Conservation (phyloP, 2,797 vertebrate species). For the Brachyrhaphis roseni region DNA sequence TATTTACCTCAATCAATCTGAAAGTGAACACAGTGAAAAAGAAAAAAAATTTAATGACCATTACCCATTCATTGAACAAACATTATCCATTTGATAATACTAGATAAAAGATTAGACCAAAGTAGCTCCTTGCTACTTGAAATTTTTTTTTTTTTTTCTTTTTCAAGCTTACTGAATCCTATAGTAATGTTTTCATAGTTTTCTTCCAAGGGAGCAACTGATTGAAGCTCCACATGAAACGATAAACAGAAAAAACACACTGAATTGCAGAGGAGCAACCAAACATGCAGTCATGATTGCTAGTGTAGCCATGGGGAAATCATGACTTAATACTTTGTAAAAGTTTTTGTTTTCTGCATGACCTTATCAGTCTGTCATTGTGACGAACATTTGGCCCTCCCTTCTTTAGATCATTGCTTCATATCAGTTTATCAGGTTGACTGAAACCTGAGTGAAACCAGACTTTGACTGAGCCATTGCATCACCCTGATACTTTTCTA, state of each 20-base stretch:
- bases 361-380: neutral
- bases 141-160: too few relatives aligned
- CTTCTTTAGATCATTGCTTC: neutral
- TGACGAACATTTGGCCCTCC: neutral
- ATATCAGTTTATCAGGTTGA: neutral
- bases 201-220: neutral
- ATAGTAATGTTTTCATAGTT: neutral
- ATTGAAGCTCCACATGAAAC: neutral
- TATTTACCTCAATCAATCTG: neutral
- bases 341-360: neutral
- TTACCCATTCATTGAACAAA: neutral
- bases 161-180: neutral
- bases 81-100: neutral
- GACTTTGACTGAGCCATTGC: neutral
- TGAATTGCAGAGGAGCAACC: neutral
- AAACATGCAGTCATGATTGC: conserved; percentile 5
- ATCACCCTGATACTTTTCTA: neutral
- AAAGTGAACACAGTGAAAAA: neutral
- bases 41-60: neutral
- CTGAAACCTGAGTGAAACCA: conserved; percentile 1
- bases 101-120: neutral
- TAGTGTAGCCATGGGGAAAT: neutral
- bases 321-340: neutral
- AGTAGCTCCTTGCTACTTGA: neutral
- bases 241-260: neutral